phyloP scores from a whole-genome alignment of 2,888 invertebrate species.

The Pedicia rivosa region DNA sequence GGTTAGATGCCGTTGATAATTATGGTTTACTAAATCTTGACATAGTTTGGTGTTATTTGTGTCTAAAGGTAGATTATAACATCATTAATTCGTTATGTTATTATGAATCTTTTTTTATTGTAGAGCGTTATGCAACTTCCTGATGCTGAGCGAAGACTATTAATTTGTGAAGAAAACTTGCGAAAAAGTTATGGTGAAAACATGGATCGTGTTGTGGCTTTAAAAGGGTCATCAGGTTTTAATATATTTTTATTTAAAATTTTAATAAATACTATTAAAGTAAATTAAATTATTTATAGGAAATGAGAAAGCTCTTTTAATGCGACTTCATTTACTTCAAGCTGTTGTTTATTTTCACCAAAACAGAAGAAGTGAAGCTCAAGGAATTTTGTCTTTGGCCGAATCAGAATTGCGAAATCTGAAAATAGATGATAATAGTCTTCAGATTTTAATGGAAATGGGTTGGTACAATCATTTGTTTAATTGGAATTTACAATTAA shows the following conservation, averaged over 20 bases:
- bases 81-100: no score
- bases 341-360: conserved; percentile 66
- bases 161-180: conserved; percentile 48
- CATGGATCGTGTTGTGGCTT: conserved; percentile 39
- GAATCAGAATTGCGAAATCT: conserved; percentile 45
- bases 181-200: conserved; percentile 47
- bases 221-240: conserved; percentile 44
- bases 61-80: conserved; percentile 32
- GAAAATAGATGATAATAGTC: conserved; percentile 38
- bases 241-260: conserved; percentile 22
- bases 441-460: conserved; percentile 39
- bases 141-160: conserved; percentile 53
- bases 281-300: conserved; percentile 22
- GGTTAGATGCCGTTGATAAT: conserved; percentile 58
- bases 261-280: neutral
- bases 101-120: conserved; percentile 7
- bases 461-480: no score
- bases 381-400: conserved; percentile 40
- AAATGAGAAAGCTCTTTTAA: conserved; percentile 51
- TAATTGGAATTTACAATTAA: conserved; percentile 11
- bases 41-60: conserved; percentile 79
- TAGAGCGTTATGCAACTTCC: conserved; percentile 52
- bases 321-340: conserved; percentile 65
- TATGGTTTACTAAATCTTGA: conserved; percentile 70
- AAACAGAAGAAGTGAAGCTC: conserved; percentile 47